Evolutionary conservation across 2,888 invertebrate species (phyloP), one percentile per base, ranked within the genome.

Genomic region (Heliconius hortense): DNA sequence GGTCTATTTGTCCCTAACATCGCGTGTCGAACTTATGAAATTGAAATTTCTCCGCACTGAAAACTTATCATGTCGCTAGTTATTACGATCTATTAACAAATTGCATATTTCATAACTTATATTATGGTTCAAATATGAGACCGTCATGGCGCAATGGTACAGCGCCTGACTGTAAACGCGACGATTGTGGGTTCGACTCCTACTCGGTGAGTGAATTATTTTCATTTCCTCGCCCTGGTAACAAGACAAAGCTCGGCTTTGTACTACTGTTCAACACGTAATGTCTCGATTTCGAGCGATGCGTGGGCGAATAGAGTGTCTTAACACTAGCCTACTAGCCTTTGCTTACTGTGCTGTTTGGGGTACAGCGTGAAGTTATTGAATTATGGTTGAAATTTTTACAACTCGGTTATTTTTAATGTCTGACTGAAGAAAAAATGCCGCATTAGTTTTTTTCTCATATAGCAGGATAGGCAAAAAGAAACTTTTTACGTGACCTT

Each of bases 31-130:
- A 4, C 5, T 75, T 75, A 66, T 18, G 71, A 66, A 70, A 75
- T 28, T 26, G 21, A 39, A 74, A 74, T 73, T 76, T 78, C 71
- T 76, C 76, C 53, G 79, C 79, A 74, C 78, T 67, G 73, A 48
- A 79, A 74, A 69, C 70, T 72, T 70, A 63, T 35, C 67, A 67
- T 75, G 69, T 67, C 77, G 74, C 18, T 39, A 63, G 10, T 11
- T 35, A 56, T 31, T 48, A 39, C 66, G 21, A 66, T 43, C 48
- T 31, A 26, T 15, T 60, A 24, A n/a, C 56, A 56, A 56, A 56
- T 21, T 56, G 56, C 56, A n/a, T 56, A n/a, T 56, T 56, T 21
- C 56, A 56, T 56, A 56, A 56, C 56, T n/a, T 10, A n/a, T 56
- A n/a, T 56, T 56, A 56, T 48, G 48, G 8, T 48, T 48, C 43